A percentile compares a stretch with the other conserved stretches of the same genome.
Conservation (phyloP, 1,140 invertebrate species). For the Portunus trituberculatus region DNA sequence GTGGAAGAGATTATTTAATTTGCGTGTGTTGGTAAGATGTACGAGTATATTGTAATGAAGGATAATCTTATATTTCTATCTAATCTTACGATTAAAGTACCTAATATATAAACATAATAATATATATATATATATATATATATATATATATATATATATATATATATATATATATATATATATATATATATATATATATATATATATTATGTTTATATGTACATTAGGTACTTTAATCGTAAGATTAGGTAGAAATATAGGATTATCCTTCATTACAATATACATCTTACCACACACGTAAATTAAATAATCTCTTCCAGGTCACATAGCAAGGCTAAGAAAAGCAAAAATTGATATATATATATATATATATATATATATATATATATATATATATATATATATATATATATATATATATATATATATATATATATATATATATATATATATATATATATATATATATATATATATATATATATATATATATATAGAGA, state of each 20-base stretch:
- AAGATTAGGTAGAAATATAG: too few relatives aligned
- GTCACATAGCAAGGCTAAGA: not conserved
- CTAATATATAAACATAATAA: slow-evolving; percentile 31
- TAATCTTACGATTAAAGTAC: too few relatives aligned
- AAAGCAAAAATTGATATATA: too few relatives aligned
- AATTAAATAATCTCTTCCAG: not conserved
- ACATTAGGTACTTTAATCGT: too few relatives aligned
- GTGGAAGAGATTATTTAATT: not conserved
- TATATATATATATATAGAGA: too few relatives aligned
- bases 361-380: slow-evolving; percentile 30
- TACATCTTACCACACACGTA: not conserved
- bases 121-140: slow-evolving; percentile 46
- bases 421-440: not conserved
- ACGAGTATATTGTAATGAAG: not conserved
- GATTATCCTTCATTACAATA: not conserved
- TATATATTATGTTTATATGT: not conserved
- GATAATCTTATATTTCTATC: not conserved
- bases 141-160: slow-evolving; percentile 26
- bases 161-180: slow-evolving; percentile 44
- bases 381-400: slow-evolving; percentile 4
- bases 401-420: slow-evolving; percentile 26
- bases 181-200: slow-evolving; percentile 44
- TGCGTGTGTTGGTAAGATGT: not conserved
- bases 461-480: slow-evolving; percentile 38
- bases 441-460: slow-evolving; percentile 46